A percentile compares a stretch with the other conserved stretches of the same genome.
Evolutionary conservation across 1,140 invertebrate genomes (phyloP).

Genomic region (Zaprionus ghesquierei): DNA sequence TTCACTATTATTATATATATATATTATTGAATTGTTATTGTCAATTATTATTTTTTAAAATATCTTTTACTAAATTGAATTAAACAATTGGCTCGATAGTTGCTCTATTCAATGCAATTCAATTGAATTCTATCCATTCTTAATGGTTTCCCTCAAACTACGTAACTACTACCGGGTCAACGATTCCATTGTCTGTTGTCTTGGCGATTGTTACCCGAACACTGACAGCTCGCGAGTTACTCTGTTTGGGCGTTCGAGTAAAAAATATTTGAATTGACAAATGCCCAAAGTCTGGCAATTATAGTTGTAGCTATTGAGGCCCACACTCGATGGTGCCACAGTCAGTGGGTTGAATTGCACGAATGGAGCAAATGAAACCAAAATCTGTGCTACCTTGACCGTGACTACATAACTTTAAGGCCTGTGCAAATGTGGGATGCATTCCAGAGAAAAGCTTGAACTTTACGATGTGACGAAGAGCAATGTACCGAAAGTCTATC

Average conservation of each 20-base stretch:
- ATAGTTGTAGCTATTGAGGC: constrained; percentile 2
- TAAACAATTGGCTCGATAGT: background rate
- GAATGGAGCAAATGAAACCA: constrained; percentile 5
- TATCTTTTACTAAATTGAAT: background rate
- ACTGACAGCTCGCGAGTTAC: background rate
- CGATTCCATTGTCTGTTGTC: constrained; percentile 6
- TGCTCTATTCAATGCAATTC: background rate
- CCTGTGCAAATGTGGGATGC: background rate
- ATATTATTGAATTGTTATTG: too few species aligned
- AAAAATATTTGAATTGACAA: background rate
- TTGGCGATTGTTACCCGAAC: background rate
- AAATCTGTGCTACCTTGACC: constrained; percentile 33
- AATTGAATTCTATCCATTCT: background rate
- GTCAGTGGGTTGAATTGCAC: background rate
- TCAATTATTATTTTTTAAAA: too few species aligned
- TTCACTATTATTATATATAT: too few species aligned
- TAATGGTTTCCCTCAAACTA: background rate
- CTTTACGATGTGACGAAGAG: background rate
- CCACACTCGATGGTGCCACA: constrained; percentile 8
- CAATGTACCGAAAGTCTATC: constrained; percentile 5
- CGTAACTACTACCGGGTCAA: constrained; percentile 18
- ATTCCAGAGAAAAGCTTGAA: background rate
- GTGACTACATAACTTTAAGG: constrained; percentile 12
- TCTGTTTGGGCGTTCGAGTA: constrained; percentile 18
- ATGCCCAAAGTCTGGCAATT: constrained; percentile 6